These are phyloP conservation scores for Epinephelus lanceolatus DNA, from an alignment of 2,113 vertebrate genomes.

Conservation along the genomic window DNA sequence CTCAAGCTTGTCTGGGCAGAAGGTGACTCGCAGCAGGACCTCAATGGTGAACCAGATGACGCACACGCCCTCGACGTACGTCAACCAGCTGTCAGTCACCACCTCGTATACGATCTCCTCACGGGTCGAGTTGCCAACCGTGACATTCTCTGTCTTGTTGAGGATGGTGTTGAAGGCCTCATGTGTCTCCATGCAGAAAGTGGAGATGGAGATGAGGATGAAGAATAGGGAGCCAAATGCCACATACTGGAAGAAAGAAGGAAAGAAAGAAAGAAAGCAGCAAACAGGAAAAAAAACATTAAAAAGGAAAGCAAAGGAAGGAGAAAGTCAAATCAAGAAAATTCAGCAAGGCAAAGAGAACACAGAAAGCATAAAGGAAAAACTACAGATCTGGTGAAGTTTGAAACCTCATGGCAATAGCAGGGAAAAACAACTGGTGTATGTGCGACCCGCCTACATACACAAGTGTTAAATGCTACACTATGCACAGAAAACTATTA, in stretches of 20 bases:
- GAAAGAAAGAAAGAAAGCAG: slow-evolving; percentile 30
- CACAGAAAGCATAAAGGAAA: slow-evolving; percentile 4
- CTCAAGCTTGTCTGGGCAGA: slow-evolving; percentile 94
- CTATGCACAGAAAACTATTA: neutral
- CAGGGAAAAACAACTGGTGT: slow-evolving; percentile 8
- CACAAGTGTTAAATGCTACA: neutral
- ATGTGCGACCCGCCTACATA: neutral
- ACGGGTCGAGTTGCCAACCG: slow-evolving; percentile 86
- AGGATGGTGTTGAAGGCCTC: slow-evolving; percentile 95
- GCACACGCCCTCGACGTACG: slow-evolving; percentile 96
- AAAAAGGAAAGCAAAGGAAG: neutral
- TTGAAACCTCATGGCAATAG: neutral
- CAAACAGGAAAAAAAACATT: slow-evolving; percentile 13
- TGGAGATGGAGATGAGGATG: slow-evolving; percentile 99
- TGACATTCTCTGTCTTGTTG: slow-evolving; percentile 91
- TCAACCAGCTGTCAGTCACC: slow-evolving; percentile 95
- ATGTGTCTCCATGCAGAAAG: slow-evolving; percentile 99
- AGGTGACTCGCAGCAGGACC: slow-evolving; percentile 93
- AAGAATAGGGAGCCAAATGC: slow-evolving; percentile 92
- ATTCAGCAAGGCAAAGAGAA: slow-evolving; percentile 3
- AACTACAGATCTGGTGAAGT: neutral
- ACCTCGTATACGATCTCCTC: slow-evolving; percentile 90
- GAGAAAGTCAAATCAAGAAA: slow-evolving; percentile 11
- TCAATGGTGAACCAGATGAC: slow-evolving; percentile 99
- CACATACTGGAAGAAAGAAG: slow-evolving; percentile 87